Percentiles rank a stretch among this genome's conserved stretches.
These are phyloP conservation scores for Balaeniceps rex DNA, from an alignment of 2,113 vertebrate genomes.

Conservation along the genomic window DNA sequence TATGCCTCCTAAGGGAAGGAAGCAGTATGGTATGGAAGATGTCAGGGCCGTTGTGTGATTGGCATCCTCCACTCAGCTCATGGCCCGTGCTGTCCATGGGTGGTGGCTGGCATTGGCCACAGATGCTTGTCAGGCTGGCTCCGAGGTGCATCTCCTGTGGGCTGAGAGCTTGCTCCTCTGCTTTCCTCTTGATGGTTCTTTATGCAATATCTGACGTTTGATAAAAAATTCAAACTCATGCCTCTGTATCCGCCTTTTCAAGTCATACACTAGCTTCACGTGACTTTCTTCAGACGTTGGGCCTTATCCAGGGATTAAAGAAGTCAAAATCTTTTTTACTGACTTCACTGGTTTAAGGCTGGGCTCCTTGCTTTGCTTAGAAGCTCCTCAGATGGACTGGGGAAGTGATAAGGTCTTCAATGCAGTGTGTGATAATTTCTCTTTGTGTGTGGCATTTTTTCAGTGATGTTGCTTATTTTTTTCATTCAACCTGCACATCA, in stretches of 20 bases:
- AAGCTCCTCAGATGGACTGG: not conserved
- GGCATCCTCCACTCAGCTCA: not conserved
- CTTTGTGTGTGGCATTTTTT: not conserved
- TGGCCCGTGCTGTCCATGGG: fast-evolving
- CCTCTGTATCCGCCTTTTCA: not conserved
- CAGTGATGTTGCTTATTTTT: not conserved
- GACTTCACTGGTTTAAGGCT: not conserved
- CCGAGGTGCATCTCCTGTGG: fast-evolving
- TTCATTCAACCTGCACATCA: constrained; percentile 13
- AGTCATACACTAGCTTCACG: not conserved
- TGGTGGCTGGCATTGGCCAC: not conserved
- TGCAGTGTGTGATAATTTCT: not conserved
- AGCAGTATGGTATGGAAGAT: not conserved
- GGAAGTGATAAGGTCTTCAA: not conserved
- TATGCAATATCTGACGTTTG: not conserved
- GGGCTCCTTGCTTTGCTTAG: not conserved
- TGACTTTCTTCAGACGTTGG: not conserved
- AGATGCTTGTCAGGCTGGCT: not conserved
- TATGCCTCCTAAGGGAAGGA: not conserved
- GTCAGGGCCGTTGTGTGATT: fast-evolving
- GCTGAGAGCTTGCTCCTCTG: not conserved
- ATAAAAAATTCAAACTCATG: not conserved
- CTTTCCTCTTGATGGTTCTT: not conserved
- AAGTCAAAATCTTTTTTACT: not conserved
- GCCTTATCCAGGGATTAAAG: not conserved